These are phyloP conservation scores for Metellina segmentata DNA, from an alignment of 2,888 invertebrate genomes.

Conservation along the genomic window DNA sequence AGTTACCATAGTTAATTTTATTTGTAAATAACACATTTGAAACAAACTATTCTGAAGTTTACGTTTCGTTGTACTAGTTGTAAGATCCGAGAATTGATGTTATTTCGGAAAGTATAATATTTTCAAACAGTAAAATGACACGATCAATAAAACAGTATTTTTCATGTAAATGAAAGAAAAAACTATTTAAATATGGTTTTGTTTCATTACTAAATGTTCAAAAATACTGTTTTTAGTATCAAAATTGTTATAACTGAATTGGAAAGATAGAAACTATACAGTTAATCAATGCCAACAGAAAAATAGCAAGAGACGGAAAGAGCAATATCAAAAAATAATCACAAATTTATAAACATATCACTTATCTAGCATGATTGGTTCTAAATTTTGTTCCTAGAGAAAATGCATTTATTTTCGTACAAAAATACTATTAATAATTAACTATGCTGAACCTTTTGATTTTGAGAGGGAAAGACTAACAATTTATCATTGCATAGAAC, in stretches of 20 bases:
- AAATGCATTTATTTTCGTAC: not conserved
- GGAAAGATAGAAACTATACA: not conserved
- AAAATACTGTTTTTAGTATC: not conserved
- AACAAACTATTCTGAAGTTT: too few relatives aligned
- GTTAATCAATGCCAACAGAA: not conserved
- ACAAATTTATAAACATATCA: not conserved
- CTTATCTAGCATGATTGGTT: not conserved
- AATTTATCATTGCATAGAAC: not conserved
- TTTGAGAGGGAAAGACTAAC: not conserved
- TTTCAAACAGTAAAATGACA: too few relatives aligned
- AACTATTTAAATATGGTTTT: too few relatives aligned
- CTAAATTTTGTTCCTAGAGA: not conserved
- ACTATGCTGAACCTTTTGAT: not conserved
- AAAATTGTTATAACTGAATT: not conserved
- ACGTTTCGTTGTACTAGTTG: too few relatives aligned
- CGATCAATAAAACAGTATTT: too few relatives aligned
- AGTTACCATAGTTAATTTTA: too few relatives aligned
- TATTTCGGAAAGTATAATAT: too few relatives aligned
- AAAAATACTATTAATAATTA: not conserved
- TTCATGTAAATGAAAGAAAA: too few relatives aligned
- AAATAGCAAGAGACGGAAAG: not conserved
- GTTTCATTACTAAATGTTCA: not conserved
- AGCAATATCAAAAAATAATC: not conserved
- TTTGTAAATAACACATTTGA: too few relatives aligned
- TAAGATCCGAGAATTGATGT: too few relatives aligned